phyloP scores from a whole-genome alignment of 1,140 invertebrate genomes.

The Dreissena polymorpha region DNA sequence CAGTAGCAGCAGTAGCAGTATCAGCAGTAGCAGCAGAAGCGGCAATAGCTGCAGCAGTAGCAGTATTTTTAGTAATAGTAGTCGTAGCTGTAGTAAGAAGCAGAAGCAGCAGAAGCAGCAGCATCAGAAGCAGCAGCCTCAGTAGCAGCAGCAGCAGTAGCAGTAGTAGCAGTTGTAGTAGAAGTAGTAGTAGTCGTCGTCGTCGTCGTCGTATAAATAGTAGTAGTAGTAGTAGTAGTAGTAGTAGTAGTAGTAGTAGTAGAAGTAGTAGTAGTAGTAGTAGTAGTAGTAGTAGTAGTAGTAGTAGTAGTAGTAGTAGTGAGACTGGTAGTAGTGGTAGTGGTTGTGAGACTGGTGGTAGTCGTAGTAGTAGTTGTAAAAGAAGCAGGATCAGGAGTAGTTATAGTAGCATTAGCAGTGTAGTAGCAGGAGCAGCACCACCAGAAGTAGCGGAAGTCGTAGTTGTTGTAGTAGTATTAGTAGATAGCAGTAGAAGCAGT shows the following conservation, averaged over 20 bases:
- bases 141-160: not conserved
- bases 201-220: not conserved
- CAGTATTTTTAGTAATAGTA: constrained; percentile 1
- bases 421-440: too few species aligned
- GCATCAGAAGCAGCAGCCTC: not conserved
- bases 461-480: too few species aligned
- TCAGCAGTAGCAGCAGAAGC: not conserved
- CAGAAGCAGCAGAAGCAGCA: not conserved
- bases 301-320: constrained; percentile 2
- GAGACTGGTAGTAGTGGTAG: not conserved
- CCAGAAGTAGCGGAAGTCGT: too few species aligned
- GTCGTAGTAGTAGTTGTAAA: too few species aligned
- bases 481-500: too few species aligned
- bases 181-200: not conserved
- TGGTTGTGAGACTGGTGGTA: not conserved
- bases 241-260: constrained; percentile 2
- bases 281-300: constrained; percentile 3
- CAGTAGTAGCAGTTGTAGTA: not conserved
- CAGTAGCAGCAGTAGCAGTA: not conserved
- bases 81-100: not conserved
- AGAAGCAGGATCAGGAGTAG: too few species aligned
- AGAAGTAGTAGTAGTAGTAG: not conserved
- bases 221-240: constrained; percentile 19
- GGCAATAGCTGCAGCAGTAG: not conserved
- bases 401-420: too few species aligned